Base-by-base conservation (phyloP, 2,797 vertebrate species). In the Synanceia verrucosa region DNA sequence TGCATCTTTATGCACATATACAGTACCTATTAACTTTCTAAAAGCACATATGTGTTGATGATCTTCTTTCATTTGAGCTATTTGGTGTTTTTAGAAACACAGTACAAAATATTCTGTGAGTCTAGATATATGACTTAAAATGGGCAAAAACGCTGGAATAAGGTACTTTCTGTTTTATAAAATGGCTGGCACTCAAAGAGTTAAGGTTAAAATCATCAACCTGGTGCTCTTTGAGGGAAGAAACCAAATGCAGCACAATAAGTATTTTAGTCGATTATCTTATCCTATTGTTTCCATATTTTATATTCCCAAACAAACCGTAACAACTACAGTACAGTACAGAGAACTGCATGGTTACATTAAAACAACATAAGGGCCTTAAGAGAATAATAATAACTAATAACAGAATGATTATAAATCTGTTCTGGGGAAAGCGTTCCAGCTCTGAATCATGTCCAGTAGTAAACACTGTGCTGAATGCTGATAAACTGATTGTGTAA, bases 401-500 rank as follows among this genome's bases (percentile, higher is more conserved):
- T 41, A 60, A 28, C 2, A 59, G 11, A 64, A 51, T 52, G 6
- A 62, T 41, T 66, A 2, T 12, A 26, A 18, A 43, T 36, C 33
- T 51, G 23, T 33, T 33, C 37, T 10, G 52, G 64, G 18, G 24
- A 53, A 46, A 36, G 12, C 18, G 28, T 33, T 23, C 23, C 43
- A 21, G 19, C 34, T 62, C 21, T 65, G 9, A 78, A 62, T 80
- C n/a, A 14, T 58, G 8, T 75, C 28, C 63, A 62, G 23, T 50
- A 43, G 19, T 29, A n/a, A 78, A 81, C 48, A 48, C 46, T 55
- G 53, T 53, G 4, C 41, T 64, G 29, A 19, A 18, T 50, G 39
- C 62, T 83, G 70, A 82, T 81, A 41, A 67, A 68, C 37, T 34
- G 59, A 63, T 72, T 33, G 6, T 61, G 41, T 43, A 63, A 18